Evolutionary conservation across 30 jellyfish, hydroid and myxozoan species (phyloP).

Genomic region (Nemopilema nomurai): DNA sequence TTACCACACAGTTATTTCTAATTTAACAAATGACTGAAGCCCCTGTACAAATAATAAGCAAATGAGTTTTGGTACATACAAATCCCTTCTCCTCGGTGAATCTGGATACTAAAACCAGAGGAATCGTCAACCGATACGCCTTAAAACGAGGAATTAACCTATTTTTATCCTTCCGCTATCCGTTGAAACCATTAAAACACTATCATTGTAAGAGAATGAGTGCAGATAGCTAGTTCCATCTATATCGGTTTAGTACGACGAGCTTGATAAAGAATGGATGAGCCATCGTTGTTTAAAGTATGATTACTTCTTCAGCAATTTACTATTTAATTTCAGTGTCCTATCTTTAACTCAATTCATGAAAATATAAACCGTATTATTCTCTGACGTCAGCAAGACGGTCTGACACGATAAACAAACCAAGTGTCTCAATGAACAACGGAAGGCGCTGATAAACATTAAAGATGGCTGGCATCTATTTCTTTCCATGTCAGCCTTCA

Average conservation of each 20-base stretch:
- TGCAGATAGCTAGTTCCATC: background rate
- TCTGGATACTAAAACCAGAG: too few species aligned
- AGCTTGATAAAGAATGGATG: background rate
- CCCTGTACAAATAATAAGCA: too few species aligned
- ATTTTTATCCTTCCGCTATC: background rate
- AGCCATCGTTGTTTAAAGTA: background rate
- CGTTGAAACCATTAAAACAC: background rate
- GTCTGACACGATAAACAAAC: background rate
- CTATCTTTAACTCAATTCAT: background rate
- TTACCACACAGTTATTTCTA: too few species aligned
- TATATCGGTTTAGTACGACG: background rate
- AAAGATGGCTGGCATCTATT: background rate
- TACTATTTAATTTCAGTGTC: background rate
- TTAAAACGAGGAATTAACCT: background rate
- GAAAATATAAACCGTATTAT: background rate
- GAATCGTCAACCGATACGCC: too few species aligned
- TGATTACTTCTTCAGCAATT: background rate
- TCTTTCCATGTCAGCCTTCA: background rate
- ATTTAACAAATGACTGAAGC: too few species aligned
- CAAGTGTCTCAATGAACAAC: background rate
- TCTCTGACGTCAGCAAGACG: background rate
- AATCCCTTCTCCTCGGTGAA: too few species aligned
- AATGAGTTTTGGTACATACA: too few species aligned
- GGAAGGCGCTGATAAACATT: background rate
- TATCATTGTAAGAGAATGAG: background rate